Conservation (phyloP, 2,888 invertebrate genomes). For the Ormyrus rosae region DNA sequence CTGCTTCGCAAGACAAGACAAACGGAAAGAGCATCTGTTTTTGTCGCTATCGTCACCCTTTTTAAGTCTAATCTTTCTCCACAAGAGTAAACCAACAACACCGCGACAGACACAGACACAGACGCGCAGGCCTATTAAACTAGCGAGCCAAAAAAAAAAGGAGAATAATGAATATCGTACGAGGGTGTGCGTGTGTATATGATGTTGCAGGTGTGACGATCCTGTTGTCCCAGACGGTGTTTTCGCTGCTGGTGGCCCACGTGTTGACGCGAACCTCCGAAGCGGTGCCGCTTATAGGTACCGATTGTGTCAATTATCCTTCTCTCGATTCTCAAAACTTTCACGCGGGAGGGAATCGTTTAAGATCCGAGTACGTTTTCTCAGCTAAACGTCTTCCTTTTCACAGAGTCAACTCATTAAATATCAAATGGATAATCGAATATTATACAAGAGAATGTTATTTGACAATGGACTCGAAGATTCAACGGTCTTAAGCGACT, state of each 20-base stretch:
- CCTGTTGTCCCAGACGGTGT: conserved; percentile 99
- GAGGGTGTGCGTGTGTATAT: conserved; percentile 49
- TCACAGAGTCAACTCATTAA: too few species aligned
- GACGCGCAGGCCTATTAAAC: background rate
- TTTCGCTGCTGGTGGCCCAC: conserved; percentile 99
- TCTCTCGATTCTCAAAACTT: conserved; percentile 9
- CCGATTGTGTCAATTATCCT: conserved; percentile 50
- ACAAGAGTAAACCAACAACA: conserved; percentile 8
- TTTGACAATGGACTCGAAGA: too few species aligned
- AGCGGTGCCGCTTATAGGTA: conserved; percentile 99
- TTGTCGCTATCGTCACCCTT: too few species aligned
- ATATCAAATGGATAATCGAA: too few species aligned
- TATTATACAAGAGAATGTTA: too few species aligned
- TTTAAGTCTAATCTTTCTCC: conserved; percentile 11
- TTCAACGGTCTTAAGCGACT: background rate
- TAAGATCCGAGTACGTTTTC: background rate
- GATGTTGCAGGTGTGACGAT: conserved; percentile 97
- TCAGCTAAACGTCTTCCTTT: background rate
- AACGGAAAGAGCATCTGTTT: conserved; percentile 16
- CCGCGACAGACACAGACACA: background rate
- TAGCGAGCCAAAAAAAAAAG: conserved; percentile 61
- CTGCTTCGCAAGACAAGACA: background rate
- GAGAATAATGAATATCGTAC: conserved; percentile 13
- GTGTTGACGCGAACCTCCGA: conserved; percentile 99
- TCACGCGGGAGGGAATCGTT: background rate